phyloP scores from a whole-genome alignment of 2,113 vertebrate species.

The Syrmaticus mikado region DNA sequence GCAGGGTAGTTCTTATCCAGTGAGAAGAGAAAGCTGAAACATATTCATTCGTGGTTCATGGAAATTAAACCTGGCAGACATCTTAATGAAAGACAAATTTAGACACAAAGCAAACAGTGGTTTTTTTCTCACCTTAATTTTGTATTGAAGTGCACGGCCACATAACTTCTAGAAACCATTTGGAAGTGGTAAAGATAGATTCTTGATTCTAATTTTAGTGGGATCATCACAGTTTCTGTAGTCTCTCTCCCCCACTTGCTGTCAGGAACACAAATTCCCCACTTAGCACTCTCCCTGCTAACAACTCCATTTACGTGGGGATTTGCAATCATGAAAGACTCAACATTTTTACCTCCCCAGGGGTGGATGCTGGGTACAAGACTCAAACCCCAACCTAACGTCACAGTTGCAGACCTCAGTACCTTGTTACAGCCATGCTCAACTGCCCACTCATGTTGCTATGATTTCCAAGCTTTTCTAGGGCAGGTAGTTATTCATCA shows the following conservation, averaged over 20 bases:
- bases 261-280: constrained; percentile 57
- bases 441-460: neutral
- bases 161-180: constrained; percentile 49
- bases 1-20: neutral
- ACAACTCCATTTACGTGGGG: constrained; percentile 45
- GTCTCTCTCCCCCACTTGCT: constrained; percentile 45
- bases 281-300: constrained; percentile 39
- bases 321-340: constrained; percentile 41
- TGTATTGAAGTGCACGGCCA: constrained; percentile 30
- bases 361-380: neutral
- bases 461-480: neutral
- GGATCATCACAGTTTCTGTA: constrained; percentile 52
- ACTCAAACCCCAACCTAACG: neutral
- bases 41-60: constrained; percentile 16
- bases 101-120: constrained; percentile 6
- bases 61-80: constrained; percentile 35
- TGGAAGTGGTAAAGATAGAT: constrained; percentile 54
- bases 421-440: neutral
- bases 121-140: constrained; percentile 53
- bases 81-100: constrained; percentile 64
- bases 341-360: neutral
- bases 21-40: neutral
- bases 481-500: neutral
- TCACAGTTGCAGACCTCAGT: neutral
- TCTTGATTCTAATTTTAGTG: constrained; percentile 66